Conservation (phyloP, 2,888 invertebrate genomes). For the Drosophila conformis region DNA sequence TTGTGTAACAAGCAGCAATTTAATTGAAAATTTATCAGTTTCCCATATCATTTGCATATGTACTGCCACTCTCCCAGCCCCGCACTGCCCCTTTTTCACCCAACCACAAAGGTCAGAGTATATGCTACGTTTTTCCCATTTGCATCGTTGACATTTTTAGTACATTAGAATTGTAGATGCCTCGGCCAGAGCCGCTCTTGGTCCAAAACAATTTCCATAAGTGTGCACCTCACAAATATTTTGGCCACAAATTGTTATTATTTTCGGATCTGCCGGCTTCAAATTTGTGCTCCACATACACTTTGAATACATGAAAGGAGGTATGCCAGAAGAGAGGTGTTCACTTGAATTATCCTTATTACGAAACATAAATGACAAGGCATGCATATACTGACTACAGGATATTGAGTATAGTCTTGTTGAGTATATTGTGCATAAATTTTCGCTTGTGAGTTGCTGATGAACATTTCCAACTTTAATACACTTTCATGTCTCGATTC, state of each 20-base stretch:
- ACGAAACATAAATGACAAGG: background rate
- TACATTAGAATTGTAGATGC: slow-evolving; percentile 14
- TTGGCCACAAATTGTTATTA: slow-evolving; percentile 37
- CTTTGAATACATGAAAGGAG: too few species aligned
- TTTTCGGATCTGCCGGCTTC: slow-evolving; percentile 12
- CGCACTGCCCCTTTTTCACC: background rate
- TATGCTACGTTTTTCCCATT: slow-evolving; percentile 41
- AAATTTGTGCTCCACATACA: slow-evolving; percentile 1
- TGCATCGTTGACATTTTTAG: slow-evolving; percentile 57
- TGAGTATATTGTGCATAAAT: background rate
- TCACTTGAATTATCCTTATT: background rate
- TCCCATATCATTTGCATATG: slow-evolving; percentile 74
- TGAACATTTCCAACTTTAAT: slow-evolving; percentile 24
- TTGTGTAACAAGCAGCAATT: slow-evolving; percentile 54
- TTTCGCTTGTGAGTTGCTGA: slow-evolving; percentile 12
- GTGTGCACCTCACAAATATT: slow-evolving; percentile 31
- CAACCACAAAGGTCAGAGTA: background rate
- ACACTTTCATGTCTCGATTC: slow-evolving; percentile 2
- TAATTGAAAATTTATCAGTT: slow-evolving; percentile 80
- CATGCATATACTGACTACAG: background rate
- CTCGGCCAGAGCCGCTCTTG: background rate
- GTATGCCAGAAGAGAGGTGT: background rate
- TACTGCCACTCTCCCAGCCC: slow-evolving; percentile 2
- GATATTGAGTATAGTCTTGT: slow-evolving; percentile 4
- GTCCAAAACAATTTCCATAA: slow-evolving; percentile 28